Evolutionary conservation across 2,113 vertebrate species (phyloP), one percentile per base, ranked within the genome.

Genomic region (Irena cyanogastra): DNA sequence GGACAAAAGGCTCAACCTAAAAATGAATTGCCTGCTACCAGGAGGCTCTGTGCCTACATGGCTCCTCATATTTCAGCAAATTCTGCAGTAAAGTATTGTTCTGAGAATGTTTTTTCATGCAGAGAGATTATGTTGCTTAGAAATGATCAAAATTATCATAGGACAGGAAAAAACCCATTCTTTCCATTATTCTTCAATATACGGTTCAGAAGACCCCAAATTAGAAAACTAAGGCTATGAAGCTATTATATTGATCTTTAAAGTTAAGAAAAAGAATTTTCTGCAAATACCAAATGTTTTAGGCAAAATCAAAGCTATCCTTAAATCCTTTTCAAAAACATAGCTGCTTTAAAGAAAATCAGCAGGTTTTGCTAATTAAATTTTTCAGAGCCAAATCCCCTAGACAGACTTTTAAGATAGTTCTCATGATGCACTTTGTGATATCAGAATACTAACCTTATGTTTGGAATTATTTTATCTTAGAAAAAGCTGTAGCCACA

Each of bases 381-480:
- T 17, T 83, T 79, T 85, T 83, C 33, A 77, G 56, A 72, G 19
- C 9, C 42, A 85, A 44, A 65, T 70, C 7, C 11, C 19, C 45
- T 2, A 7, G n/a, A 30, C 6, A 65, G 31, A 11, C 21, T 66
- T 76, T 85, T 61, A 71, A 83, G 54, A 82, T 10, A 53, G 22
- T 3, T 61, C 86, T 89, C 20, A 35, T 54, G 41, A 53, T 56
- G 42, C 10, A 72, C 30, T 33, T 60, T 7, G 6, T 50, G 28
- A 92, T 78, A 42, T 66, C 42, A 80, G 59, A 95, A 91, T 69
- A 54, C 8, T 33, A 83, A n/a, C 33, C 47, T 93, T 79, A 44
- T 75, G 23, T 35, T 89, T 44, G 12, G 41, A 68, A 86, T 83
- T 91, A 69, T 86, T 95, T 88, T 94, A 91, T 85, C 87, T 88